These are phyloP conservation scores for Esox lucius DNA, from an alignment of 2,797 vertebrate species.

Conservation along the genomic window DNA sequence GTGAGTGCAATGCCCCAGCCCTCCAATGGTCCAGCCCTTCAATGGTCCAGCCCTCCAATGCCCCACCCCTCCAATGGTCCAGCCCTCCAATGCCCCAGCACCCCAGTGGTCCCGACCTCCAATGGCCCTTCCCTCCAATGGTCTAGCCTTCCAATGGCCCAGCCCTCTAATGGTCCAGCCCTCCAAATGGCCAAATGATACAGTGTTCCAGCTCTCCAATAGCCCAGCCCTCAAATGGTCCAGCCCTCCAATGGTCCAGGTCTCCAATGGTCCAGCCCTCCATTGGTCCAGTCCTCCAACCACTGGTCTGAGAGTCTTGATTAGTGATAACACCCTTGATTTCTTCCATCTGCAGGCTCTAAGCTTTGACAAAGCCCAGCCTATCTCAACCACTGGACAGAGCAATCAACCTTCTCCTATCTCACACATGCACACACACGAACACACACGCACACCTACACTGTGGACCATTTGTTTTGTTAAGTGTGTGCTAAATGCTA, in stretches of 20 bases:
- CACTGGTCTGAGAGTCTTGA: constrained; percentile 48
- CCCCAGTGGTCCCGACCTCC: too few species aligned
- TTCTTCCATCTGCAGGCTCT: constrained; percentile 62
- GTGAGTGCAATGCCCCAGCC: constrained; percentile 56
- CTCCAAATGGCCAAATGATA: constrained; percentile 32
- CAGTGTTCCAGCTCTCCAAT: constrained; percentile 57
- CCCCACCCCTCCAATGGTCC: too few species aligned
- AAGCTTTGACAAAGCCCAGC: constrained; percentile 69
- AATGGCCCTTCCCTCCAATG: too few species aligned
- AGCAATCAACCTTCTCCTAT: constrained; percentile 6
- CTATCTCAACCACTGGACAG: constrained; percentile 33
- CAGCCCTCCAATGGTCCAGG: too few species aligned
- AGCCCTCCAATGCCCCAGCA: neutral
- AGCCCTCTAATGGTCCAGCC: too few species aligned
- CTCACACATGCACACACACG: constrained; percentile 14
- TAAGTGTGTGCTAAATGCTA: constrained; percentile 87
- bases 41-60: too few species aligned
- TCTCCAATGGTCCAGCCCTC: too few species aligned
- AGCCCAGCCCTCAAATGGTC: too few species aligned
- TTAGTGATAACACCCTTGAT: constrained; percentile 69
- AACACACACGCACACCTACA: constrained; percentile 29
- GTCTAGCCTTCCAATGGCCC: too few species aligned
- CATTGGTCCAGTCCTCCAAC: constrained; percentile 33
- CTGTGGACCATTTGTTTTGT: constrained; percentile 87
- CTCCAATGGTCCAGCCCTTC: constrained; percentile 21